Evolutionary conservation across 2,888 invertebrate genomes (phyloP).

Genomic region (Microctonus aethiopoides): DNA sequence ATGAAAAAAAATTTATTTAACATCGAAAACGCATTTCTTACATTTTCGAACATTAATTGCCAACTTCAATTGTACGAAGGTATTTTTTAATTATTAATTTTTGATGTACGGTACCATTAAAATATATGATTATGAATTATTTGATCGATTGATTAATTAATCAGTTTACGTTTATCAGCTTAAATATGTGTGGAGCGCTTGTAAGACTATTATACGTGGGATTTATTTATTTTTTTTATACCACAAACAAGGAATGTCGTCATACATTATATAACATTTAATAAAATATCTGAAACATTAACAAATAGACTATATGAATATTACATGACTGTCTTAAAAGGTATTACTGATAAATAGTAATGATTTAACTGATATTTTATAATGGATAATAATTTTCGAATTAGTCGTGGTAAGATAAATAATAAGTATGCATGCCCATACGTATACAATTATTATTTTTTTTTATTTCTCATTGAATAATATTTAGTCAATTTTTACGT

Average conservation of each 20-base stretch:
- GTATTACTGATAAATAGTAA: slow-evolving; percentile 58
- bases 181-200: slow-evolving; percentile 51
- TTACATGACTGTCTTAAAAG: slow-evolving; percentile 61
- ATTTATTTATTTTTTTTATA: slow-evolving; percentile 25
- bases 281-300: slow-evolving; percentile 66
- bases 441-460: slow-evolving; percentile 38
- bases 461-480: slow-evolving; percentile 35
- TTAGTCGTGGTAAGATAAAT: slow-evolving; percentile 42
- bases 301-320: slow-evolving; percentile 64
- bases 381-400: slow-evolving; percentile 47
- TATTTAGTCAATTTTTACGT: slow-evolving; percentile 43
- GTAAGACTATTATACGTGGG: slow-evolving; percentile 45
- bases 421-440: slow-evolving; percentile 46
- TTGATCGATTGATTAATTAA: slow-evolving; percentile 48
- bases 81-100: slow-evolving; percentile 40
- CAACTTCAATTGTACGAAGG: slow-evolving; percentile 56
- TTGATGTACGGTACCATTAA: slow-evolving; percentile 45
- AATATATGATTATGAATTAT: slow-evolving; percentile 48
- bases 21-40: slow-evolving; percentile 40
- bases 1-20: slow-evolving; percentile 42
- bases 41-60: slow-evolving; percentile 47
- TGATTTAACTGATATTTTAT: slow-evolving; percentile 50
- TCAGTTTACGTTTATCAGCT: slow-evolving; percentile 43
- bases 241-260: slow-evolving; percentile 64
- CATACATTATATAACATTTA: slow-evolving; percentile 66